Evolutionary conservation across 2,888 invertebrate genomes (phyloP).

Genomic region (Agrochola lychnidis): DNA sequence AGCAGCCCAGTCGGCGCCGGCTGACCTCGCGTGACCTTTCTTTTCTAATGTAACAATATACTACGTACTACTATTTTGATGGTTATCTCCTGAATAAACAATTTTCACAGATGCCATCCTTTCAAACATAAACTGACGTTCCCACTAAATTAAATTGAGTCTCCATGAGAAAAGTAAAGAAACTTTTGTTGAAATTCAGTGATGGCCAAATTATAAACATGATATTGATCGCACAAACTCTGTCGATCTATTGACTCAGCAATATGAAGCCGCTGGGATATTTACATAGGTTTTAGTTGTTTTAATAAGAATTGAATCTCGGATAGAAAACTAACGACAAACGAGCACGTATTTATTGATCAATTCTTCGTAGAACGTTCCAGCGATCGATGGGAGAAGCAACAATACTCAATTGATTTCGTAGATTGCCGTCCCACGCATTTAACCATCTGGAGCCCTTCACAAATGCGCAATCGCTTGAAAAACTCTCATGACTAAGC

Average conservation of each 20-base stretch:
- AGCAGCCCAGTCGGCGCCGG: conserved; percentile 72
- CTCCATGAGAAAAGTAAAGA: background rate
- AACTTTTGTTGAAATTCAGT: conserved; percentile 2
- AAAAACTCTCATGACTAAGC: conserved; percentile 48
- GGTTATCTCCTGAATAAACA: conserved; percentile 34
- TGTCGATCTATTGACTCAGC: background rate
- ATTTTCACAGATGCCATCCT: conserved; percentile 9
- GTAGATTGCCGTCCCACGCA: conserved; percentile 45
- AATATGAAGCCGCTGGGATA: background rate
- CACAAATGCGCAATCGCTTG: conserved; percentile 44
- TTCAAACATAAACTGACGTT: background rate
- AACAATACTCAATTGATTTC: conserved; percentile 47
- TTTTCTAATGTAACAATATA: conserved; percentile 40
- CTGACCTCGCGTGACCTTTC: conserved; percentile 70
- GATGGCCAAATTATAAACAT: conserved; percentile 9
- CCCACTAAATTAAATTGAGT: conserved; percentile 12
- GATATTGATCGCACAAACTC: conserved; percentile 10
- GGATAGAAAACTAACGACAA: conserved; percentile 1
- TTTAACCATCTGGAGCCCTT: conserved; percentile 31
- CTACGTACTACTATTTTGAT: conserved; percentile 28
- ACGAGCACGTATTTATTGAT: conserved; percentile 24
- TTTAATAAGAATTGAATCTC: conserved; percentile 6
- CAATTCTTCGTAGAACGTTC: conserved; percentile 47
- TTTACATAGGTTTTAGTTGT: background rate
- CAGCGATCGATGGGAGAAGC: conserved; percentile 28